phyloP scores from a whole-genome alignment of 2,113 vertebrate species.

The Silurus asotus region DNA sequence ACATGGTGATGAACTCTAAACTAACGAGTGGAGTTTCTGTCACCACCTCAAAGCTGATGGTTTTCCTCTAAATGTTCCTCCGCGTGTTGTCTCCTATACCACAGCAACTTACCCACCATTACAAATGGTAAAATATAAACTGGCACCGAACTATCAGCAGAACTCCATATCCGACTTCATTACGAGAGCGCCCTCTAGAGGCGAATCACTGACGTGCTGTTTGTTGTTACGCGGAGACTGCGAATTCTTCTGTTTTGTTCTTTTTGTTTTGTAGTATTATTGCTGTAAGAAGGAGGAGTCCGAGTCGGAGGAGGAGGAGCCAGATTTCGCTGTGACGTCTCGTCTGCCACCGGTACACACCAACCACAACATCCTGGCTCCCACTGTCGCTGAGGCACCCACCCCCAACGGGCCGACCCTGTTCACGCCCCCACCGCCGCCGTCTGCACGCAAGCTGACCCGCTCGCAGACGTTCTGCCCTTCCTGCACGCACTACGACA shows the following conservation, averaged over 20 bases:
- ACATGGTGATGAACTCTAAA: neutral
- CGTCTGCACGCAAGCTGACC: conserved; percentile 69
- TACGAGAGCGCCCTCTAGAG: no score
- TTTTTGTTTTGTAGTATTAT: conserved; percentile 80
- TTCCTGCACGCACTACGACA: conserved; percentile 82
- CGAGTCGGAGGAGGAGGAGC: conserved; percentile 97
- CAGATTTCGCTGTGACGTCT: conserved; percentile 89
- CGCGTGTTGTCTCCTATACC: no score
- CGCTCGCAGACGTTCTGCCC: conserved; percentile 84
- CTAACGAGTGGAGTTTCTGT: no score
- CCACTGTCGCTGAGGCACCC: conserved; percentile 68
- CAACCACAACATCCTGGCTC: conserved; percentile 86
- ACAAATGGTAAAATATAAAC: no score
- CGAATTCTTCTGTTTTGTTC: no score
- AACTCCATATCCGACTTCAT: no score
- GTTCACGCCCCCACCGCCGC: conserved; percentile 77
- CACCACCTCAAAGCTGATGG: no score
- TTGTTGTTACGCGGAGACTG: no score
- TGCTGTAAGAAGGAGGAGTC: conserved; percentile 94
- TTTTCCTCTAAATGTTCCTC: no score
- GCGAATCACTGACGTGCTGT: no score
- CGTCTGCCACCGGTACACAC: conserved; percentile 87
- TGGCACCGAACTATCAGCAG: no score
- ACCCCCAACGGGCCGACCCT: conserved; percentile 85
- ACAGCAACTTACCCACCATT: no score